These are phyloP conservation scores for Meteorus sp. DNA, from an alignment of 1,140 invertebrate genomes.

Conservation along the genomic window DNA sequence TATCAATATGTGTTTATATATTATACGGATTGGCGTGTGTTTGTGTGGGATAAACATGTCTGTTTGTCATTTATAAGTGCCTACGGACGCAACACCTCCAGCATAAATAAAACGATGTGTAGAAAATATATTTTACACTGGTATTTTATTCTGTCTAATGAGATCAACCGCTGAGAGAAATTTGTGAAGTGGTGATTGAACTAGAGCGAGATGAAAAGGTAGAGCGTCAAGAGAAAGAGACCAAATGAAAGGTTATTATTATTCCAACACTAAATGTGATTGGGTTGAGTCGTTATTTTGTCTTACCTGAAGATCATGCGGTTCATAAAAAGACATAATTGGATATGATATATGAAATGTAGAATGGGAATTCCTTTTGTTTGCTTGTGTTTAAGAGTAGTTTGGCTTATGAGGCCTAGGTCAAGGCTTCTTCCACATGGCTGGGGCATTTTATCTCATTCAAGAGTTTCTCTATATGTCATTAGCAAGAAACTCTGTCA, in stretches of 20 bases:
- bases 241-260: not conserved
- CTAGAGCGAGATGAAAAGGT: not conserved
- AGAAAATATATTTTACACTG: conserved; percentile 33
- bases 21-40: not conserved
- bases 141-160: conserved; percentile 38
- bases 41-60: not conserved
- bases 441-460: conserved; percentile 5
- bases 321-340: not conserved
- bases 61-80: not conserved
- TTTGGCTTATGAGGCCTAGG: conserved; percentile 2
- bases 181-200: not conserved
- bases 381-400: not conserved
- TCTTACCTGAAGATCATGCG: not conserved
- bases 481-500: too few relatives aligned
- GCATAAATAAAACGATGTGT: conserved; percentile 44
- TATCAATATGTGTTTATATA: too few relatives aligned
- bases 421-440: conserved; percentile 15
- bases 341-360: not conserved
- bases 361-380: conserved; percentile 11
- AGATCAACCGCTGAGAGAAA: too few relatives aligned
- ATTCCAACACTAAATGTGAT: not conserved
- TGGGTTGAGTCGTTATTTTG: not conserved
- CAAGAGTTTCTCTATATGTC: not conserved
- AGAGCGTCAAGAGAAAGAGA: not conserved
- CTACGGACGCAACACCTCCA: not conserved